A percentile compares a stretch with the other conserved stretches of the same genome.
phyloP scores from a whole-genome alignment of 35 echinoderm and acorn worm species.

The Amphiura filiformis region DNA sequence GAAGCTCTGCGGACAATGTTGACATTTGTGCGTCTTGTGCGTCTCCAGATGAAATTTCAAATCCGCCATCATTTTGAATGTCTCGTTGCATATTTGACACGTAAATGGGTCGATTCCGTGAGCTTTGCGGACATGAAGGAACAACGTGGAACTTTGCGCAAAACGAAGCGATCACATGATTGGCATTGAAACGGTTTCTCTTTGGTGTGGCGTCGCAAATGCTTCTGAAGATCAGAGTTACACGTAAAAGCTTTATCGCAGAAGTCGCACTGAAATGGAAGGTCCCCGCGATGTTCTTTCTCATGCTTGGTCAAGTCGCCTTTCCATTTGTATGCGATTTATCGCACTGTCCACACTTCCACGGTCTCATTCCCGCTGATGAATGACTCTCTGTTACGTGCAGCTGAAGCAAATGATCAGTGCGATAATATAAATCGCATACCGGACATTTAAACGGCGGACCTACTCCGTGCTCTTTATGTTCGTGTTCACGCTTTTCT shows the following conservation, averaged over 20 bases:
- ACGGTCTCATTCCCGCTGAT: not conserved
- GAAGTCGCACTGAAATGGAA: not conserved
- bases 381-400: not conserved
- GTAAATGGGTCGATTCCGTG: not conserved
- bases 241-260: not conserved
- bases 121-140: not conserved
- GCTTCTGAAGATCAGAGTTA: not conserved
- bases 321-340: not conserved
- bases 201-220: not conserved
- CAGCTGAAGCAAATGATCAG: not conserved
- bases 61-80: not conserved
- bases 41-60: not conserved
- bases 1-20: not conserved
- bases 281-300: not conserved
- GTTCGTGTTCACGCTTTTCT: not conserved
- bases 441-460: not conserved
- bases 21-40: not conserved
- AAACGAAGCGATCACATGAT: not conserved
- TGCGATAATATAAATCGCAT: not conserved
- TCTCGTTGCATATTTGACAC: conserved; percentile 1
- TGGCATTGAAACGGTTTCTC: conserved; percentile 2
- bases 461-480: not conserved
- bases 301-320: not conserved
- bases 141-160: not conserved
- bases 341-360: not conserved